Conservation (phyloP, 1,140 invertebrate species). For the Eubasilissa regina region DNA sequence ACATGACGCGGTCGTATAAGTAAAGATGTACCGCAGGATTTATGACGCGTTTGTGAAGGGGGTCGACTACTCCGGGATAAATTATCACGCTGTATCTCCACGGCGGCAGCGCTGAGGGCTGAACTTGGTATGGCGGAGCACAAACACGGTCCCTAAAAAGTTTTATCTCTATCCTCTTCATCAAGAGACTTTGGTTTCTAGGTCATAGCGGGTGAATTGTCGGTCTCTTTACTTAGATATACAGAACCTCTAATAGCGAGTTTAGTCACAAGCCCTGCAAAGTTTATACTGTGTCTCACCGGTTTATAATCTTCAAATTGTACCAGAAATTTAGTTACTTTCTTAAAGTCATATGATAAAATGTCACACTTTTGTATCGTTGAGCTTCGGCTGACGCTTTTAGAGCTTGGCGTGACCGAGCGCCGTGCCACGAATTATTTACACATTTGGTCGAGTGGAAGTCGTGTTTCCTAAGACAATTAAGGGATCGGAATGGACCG, state of each 20-base stretch:
- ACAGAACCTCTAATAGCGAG: neutral
- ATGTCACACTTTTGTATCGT: too few species aligned
- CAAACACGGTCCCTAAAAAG: neutral
- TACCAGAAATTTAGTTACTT: too few species aligned
- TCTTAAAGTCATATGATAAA: too few species aligned
- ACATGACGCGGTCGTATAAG: neutral
- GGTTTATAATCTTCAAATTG: too few species aligned
- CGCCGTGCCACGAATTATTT: too few species aligned
- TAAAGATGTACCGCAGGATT: conserved; percentile 5
- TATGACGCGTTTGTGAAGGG: conserved; percentile 28
- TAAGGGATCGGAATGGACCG: too few species aligned
- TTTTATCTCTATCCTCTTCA: conserved; percentile 18
- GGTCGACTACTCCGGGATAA: conserved; percentile 10
- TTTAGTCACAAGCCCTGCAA: too few species aligned
- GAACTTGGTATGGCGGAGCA: neutral
- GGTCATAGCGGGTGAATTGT: conserved; percentile 22
- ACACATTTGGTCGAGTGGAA: too few species aligned
- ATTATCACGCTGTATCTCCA: conserved; percentile 14
- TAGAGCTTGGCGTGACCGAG: too few species aligned
- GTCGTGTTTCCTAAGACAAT: too few species aligned
- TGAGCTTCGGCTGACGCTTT: too few species aligned
- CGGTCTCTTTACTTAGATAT: neutral
- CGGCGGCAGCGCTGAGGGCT: neutral
- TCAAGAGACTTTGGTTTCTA: conserved; percentile 25
- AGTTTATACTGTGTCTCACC: too few species aligned